Evolutionary conservation across 2,888 invertebrate species (phyloP).

Genomic region (Helobdella robusta): DNA sequence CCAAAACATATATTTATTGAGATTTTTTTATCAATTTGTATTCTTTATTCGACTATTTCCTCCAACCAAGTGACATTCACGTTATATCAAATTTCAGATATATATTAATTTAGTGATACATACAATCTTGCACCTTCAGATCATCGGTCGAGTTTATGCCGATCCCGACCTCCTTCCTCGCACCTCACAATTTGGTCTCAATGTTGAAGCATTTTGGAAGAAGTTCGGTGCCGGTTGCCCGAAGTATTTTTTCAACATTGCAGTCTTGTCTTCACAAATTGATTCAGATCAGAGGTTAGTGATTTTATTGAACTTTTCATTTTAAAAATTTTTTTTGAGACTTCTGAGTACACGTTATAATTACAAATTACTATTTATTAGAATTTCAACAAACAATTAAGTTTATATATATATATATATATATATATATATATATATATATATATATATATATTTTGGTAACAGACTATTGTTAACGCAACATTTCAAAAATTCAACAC

Average conservation of each 20-base stretch:
- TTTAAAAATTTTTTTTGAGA: background rate
- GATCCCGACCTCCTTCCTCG: conserved; percentile 88
- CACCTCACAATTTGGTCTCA: conserved; percentile 80
- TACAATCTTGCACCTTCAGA: conserved; percentile 53
- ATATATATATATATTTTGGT: no score
- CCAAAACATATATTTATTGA: no score
- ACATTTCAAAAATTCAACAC: no score
- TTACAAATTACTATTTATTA: background rate
- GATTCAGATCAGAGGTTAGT: conserved; percentile 75
- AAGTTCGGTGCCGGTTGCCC: conserved; percentile 76
- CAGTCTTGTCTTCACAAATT: conserved; percentile 79
- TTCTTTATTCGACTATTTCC: no score
- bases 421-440: no score
- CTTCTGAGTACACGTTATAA: background rate
- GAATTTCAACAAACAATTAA: no score
- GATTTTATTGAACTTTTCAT: background rate
- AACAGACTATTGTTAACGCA: no score
- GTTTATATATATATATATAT: background rate
- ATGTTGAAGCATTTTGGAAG: conserved; percentile 72
- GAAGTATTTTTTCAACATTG: conserved; percentile 74
- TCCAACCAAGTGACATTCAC: no score
- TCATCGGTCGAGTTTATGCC: conserved; percentile 85
- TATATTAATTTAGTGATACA: no score
- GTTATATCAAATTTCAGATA: no score
- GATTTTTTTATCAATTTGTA: no score